phyloP scores from a whole-genome alignment of 2,113 vertebrate species.

The Apteryx mantelli region DNA sequence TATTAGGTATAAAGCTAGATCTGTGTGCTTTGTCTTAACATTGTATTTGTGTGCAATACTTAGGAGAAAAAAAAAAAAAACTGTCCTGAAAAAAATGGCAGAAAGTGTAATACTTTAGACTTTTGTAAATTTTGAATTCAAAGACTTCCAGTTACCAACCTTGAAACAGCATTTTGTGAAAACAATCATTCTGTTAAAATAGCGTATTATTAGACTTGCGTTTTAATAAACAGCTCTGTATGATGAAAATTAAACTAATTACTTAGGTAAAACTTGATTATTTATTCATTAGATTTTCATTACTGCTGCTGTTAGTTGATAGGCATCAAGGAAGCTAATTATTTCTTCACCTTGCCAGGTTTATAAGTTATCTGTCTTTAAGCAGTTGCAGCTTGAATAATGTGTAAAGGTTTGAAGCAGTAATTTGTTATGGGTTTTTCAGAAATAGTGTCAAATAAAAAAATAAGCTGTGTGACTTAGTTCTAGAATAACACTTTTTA shows the following conservation, averaged over 20 bases:
- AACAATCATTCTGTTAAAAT: background rate
- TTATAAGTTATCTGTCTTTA: conserved; percentile 72
- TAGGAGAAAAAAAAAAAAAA: background rate
- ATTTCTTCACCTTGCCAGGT: conserved; percentile 63
- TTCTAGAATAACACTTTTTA: background rate
- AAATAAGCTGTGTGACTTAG: background rate
- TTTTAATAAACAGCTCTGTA: background rate
- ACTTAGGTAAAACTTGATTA: conserved; percentile 29
- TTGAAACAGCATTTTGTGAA: background rate
- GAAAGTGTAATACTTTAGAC: background rate
- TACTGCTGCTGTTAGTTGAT: conserved; percentile 72
- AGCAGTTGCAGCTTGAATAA: conserved; percentile 54
- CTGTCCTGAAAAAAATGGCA: background rate
- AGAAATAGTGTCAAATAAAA: background rate
- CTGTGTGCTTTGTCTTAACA: background rate
- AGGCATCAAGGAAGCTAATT: conserved; percentile 70
- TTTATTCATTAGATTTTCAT: conserved; percentile 74
- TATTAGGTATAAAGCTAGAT: background rate
- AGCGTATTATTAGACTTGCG: background rate
- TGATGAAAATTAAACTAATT: conserved; percentile 18
- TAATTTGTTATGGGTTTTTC: conserved; percentile 24
- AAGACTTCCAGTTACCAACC: background rate
- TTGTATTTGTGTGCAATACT: background rate
- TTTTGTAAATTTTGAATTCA: background rate
- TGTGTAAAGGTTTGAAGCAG: conserved; percentile 27